Percentiles rank a stretch among this genome's conserved stretches.
Evolutionary conservation across 2,888 invertebrate species (phyloP).

Genomic region (Trilocha varians): DNA sequence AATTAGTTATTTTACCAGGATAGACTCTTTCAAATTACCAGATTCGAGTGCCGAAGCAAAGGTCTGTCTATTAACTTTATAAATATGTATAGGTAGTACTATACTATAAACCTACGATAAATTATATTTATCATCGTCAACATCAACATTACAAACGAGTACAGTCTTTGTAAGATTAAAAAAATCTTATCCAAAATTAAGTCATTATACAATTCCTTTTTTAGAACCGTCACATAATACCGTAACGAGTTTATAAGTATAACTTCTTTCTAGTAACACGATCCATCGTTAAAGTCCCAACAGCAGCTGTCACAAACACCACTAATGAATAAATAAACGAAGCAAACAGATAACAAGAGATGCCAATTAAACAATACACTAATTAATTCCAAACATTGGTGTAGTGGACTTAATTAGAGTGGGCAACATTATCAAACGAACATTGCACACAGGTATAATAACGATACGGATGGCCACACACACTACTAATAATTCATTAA

Average conservation of each 20-base stretch:
- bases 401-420: conserved; percentile 72
- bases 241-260: neutral
- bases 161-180: no score
- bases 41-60: no score
- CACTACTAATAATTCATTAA: conserved; percentile 36
- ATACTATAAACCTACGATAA: no score
- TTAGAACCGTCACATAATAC: neutral
- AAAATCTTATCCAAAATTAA: neutral
- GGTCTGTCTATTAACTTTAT: no score
- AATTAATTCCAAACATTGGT: conserved; percentile 74
- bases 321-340: conserved; percentile 72
- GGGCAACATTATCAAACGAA: conserved; percentile 47
- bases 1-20: no score
- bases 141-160: no score
- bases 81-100: no score
- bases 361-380: conserved; percentile 74
- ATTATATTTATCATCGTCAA: no score
- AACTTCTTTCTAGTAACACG: conserved; percentile 18
- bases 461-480: conserved; percentile 31
- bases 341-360: conserved; percentile 73
- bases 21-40: no score
- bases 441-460: conserved; percentile 29
- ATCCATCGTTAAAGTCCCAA: conserved; percentile 33
- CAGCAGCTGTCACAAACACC: conserved; percentile 62
- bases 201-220: neutral